These are phyloP conservation scores for Hyperoodon ampullatus DNA, from an alignment of 2,113 vertebrate species.

Conservation along the genomic window DNA sequence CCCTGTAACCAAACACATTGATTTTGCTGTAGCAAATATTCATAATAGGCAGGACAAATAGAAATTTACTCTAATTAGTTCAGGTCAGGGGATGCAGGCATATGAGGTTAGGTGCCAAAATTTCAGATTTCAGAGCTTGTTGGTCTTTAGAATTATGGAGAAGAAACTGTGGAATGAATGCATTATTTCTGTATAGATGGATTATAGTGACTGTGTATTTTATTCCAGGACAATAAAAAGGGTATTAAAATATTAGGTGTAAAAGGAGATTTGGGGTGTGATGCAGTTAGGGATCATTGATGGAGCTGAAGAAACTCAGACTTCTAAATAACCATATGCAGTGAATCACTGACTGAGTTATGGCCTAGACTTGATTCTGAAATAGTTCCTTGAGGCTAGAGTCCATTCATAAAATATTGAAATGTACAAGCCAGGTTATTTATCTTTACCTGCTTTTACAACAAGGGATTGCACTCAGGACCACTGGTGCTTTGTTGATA, in stretches of 20 bases:
- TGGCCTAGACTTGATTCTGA: not conserved
- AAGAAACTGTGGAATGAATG: not conserved
- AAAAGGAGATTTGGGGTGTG: not conserved
- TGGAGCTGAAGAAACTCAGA: not conserved
- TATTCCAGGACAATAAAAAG: not conserved
- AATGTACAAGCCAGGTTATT: constrained; percentile 5
- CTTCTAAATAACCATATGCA: constrained; percentile 15
- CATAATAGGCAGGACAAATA: not conserved
- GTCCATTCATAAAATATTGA: constrained; percentile 59
- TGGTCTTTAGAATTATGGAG: not conserved
- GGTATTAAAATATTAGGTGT: not conserved
- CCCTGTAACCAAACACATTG: not conserved
- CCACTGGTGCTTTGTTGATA: constrained; percentile 14
- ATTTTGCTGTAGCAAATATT: not conserved
- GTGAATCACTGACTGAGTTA: constrained; percentile 18
- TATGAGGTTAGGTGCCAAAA: not conserved
- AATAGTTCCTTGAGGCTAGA: constrained; percentile 14
- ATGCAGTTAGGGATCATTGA: not conserved
- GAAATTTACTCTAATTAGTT: not conserved
- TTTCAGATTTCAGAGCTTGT: constrained; percentile 14
- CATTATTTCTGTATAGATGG: not conserved
- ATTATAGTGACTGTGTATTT: not conserved
- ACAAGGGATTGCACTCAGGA: constrained; percentile 7
- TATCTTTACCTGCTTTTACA: constrained; percentile 12
- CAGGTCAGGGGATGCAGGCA: not conserved